These are phyloP conservation scores for Dioctria rufipes DNA, from an alignment of 2,888 invertebrate species.

Conservation along the genomic window DNA sequence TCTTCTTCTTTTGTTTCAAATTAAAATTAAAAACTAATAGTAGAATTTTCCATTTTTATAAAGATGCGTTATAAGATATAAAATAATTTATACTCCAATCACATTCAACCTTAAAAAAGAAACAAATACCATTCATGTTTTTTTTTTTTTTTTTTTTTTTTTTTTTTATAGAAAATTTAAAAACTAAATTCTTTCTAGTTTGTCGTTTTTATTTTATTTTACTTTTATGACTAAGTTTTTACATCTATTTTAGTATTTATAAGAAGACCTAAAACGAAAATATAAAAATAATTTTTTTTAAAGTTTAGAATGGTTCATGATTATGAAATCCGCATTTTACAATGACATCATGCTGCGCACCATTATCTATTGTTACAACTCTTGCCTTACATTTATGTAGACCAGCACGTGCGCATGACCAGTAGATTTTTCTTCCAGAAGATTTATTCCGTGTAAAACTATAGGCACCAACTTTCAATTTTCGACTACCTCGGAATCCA, in stretches of 20 bases:
- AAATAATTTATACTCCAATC: too few relatives aligned
- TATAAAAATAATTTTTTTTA: not conserved
- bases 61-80: too few relatives aligned
- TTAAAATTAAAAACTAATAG: too few relatives aligned
- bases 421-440: conserved; percentile 69
- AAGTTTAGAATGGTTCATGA: conserved; percentile 69
- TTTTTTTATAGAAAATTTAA: too few relatives aligned
- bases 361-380: conserved; percentile 69
- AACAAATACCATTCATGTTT: too few relatives aligned
- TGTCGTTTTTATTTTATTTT: too few relatives aligned
- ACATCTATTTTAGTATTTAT: conserved; percentile 1
- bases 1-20: too few relatives aligned
- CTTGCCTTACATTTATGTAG: conserved; percentile 71
- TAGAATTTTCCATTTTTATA: too few relatives aligned
- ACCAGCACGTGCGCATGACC: conserved; percentile 71
- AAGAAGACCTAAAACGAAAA: not conserved
- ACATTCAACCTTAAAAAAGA: too few relatives aligned
- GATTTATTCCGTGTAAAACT: conserved; percentile 71
- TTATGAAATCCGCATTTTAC: conserved; percentile 70
- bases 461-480: conserved; percentile 70
- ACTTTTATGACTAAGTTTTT: too few relatives aligned
- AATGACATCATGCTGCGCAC: conserved; percentile 67
- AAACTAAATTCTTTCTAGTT: too few relatives aligned
- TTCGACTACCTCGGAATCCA: conserved; percentile 71
- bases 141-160: too few relatives aligned